phyloP scores from a whole-genome alignment of 2,888 invertebrate species.

The Epistrophe grossulariae region DNA sequence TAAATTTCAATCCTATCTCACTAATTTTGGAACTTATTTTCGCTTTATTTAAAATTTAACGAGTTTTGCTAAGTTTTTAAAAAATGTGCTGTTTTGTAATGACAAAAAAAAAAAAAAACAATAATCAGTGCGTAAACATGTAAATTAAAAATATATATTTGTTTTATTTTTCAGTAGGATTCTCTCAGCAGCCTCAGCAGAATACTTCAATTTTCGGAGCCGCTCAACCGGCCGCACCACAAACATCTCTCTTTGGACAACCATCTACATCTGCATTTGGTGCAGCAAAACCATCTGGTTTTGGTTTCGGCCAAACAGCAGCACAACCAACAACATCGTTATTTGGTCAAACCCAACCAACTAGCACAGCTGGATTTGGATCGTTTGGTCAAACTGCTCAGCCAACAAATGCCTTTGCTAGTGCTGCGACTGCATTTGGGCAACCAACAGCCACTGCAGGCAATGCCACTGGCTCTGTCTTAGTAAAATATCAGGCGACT shows the following conservation, averaged over 20 bases:
- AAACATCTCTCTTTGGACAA: conserved; percentile 87
- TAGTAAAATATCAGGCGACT: conserved; percentile 92
- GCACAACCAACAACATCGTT: conserved; percentile 83
- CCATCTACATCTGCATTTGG: conserved; percentile 86
- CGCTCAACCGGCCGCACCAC: conserved; percentile 83
- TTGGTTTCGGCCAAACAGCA: conserved; percentile 81
- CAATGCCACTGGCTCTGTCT: conserved; percentile 87
- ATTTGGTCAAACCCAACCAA: conserved; percentile 85
- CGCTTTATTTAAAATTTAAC: too few species aligned
- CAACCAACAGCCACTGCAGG: conserved; percentile 78
- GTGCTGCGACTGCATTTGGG: conserved; percentile 81
- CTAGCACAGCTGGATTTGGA: conserved; percentile 84
- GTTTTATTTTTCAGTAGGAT: conserved; percentile 74
- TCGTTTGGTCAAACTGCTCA: conserved; percentile 87
- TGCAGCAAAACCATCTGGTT: conserved; percentile 84
- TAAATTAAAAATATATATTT: too few species aligned
- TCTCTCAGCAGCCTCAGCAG: conserved; percentile 84
- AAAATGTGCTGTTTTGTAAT: too few species aligned
- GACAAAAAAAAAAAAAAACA: too few species aligned
- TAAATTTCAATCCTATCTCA: too few species aligned
- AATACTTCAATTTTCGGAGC: conserved; percentile 87
- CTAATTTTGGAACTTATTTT: too few species aligned
- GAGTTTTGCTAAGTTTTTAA: too few species aligned
- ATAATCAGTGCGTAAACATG: too few species aligned
- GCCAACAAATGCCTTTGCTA: conserved; percentile 85